These are phyloP conservation scores for Myrmophylax atrothorax DNA, from an alignment of 2,113 vertebrate genomes.

Conservation along the genomic window DNA sequence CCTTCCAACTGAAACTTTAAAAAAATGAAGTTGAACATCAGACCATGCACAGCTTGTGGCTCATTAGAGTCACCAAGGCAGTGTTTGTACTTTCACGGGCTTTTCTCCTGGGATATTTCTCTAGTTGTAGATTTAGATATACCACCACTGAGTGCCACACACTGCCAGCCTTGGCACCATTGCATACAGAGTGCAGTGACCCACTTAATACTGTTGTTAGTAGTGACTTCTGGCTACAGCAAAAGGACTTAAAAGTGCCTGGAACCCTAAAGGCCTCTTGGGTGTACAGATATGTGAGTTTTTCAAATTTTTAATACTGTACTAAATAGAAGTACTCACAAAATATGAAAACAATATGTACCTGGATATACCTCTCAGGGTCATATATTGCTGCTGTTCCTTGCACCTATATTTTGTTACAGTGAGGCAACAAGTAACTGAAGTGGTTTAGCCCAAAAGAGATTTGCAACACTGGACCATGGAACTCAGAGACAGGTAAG, in stretches of 20 bases:
- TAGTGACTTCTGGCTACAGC: not conserved
- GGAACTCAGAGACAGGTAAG: not conserved
- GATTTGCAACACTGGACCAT: not conserved
- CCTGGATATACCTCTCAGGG: not conserved
- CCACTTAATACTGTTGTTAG: not conserved
- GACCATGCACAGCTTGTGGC: not conserved
- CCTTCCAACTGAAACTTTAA: not conserved
- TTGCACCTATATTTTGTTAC: not conserved
- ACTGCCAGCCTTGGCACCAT: not conserved
- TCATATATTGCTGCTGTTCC: not conserved
- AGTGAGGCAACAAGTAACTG: not conserved
- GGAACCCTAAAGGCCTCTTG: not conserved
- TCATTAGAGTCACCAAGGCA: not conserved
- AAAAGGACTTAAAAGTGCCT: not conserved
- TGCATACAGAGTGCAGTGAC: not conserved
- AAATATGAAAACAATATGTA: not conserved
- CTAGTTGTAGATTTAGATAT: not conserved
- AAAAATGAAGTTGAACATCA: not conserved
- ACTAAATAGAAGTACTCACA: not conserved
- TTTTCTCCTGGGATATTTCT: not conserved
- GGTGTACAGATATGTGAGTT: not conserved
- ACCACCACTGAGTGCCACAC: not conserved
- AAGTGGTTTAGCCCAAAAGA: not conserved
- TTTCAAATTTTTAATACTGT: not conserved
- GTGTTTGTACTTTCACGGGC: not conserved